These are phyloP conservation scores for Mythimna impura DNA, from an alignment of 2,888 invertebrate species.

Conservation along the genomic window DNA sequence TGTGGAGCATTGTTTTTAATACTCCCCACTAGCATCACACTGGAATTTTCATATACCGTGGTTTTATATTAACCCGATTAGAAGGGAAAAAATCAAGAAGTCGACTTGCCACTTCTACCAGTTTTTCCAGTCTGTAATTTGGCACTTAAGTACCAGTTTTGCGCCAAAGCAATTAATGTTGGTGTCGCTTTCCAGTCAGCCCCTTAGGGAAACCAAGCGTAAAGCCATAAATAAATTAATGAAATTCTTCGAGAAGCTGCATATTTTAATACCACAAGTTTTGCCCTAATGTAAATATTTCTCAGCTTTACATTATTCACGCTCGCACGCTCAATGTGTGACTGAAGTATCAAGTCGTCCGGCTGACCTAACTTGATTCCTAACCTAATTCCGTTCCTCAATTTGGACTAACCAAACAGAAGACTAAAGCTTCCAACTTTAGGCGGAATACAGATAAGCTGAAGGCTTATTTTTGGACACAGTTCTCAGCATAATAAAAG, in stretches of 20 bases:
- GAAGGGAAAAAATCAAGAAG: constrained; percentile 21
- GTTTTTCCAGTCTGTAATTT: constrained; percentile 30
- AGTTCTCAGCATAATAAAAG: constrained; percentile 13
- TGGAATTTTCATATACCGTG: constrained; percentile 37
- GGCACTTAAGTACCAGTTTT: constrained; percentile 50
- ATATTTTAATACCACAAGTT: constrained; percentile 47
- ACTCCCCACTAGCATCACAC: constrained; percentile 45
- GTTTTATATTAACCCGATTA: constrained; percentile 14
- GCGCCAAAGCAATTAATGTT: constrained; percentile 51
- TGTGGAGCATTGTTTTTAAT: constrained; percentile 65
- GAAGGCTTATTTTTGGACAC: constrained; percentile 13
- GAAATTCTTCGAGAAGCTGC: constrained; percentile 36
- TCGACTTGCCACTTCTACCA: constrained; percentile 12
- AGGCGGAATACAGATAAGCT: constrained; percentile 34
- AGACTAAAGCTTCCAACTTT: constrained; percentile 13
- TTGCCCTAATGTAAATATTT: constrained; percentile 45
- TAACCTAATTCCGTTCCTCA: constrained; percentile 36
- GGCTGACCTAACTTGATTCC: constrained; percentile 26
- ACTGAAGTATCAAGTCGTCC: constrained; percentile 26
- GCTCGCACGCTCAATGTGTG: constrained; percentile 24
- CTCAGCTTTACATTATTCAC: constrained; percentile 39
- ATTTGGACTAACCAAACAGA: constrained; percentile 33
- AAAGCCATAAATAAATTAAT: constrained; percentile 52
- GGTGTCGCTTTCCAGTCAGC: constrained; percentile 38
- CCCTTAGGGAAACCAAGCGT: constrained; percentile 34